Percentiles rank a stretch among this genome's conserved stretches.
phyloP scores from a whole-genome alignment of 2,888 invertebrate genomes.

The Azorinus chamasolen region DNA sequence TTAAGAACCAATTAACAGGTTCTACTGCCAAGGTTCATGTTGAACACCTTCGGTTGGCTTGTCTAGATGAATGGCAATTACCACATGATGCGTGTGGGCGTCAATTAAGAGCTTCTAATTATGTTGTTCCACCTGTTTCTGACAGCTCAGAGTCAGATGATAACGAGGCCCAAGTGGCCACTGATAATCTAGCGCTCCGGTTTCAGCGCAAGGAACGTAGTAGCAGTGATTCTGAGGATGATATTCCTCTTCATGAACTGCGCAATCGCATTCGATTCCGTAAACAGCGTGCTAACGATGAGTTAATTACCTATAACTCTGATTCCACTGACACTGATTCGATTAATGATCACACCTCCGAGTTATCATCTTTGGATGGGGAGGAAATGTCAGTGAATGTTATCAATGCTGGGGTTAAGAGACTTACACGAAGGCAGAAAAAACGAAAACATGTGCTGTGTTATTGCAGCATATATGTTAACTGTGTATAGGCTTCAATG shows the following conservation, averaged over 20 bases:
- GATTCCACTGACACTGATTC: too few species aligned
- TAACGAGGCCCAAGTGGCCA: not conserved
- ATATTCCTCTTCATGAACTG: slow-evolving; percentile 46
- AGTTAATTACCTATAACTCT: too few species aligned
- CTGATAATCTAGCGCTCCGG: slow-evolving; percentile 9
- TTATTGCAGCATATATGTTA: too few species aligned
- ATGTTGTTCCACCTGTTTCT: slow-evolving; percentile 15
- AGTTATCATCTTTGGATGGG: too few species aligned
- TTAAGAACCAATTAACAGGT: slow-evolving; percentile 46
- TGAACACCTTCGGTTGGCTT: slow-evolving; percentile 28
- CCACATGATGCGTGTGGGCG: slow-evolving; percentile 1
- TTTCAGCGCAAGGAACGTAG: slow-evolving; percentile 18
- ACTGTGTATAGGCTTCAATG: too few species aligned
- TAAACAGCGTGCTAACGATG: too few species aligned
- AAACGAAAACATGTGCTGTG: too few species aligned
- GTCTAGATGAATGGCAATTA: slow-evolving; percentile 26
- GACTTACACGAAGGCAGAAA: too few species aligned
- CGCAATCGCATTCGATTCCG: slow-evolving; percentile 18
- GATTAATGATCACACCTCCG: too few species aligned
- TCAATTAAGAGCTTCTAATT: slow-evolving; percentile 19
- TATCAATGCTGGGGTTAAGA: too few species aligned
- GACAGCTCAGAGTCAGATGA: slow-evolving; percentile 18
- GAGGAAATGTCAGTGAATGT: too few species aligned
- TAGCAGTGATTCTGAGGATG: slow-evolving; percentile 34
- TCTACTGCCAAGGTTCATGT: slow-evolving; percentile 32